A percentile compares a stretch with the other conserved stretches of the same genome.
Conservation (phyloP, 2,888 invertebrate species). For the Adineta ricciae region DNA sequence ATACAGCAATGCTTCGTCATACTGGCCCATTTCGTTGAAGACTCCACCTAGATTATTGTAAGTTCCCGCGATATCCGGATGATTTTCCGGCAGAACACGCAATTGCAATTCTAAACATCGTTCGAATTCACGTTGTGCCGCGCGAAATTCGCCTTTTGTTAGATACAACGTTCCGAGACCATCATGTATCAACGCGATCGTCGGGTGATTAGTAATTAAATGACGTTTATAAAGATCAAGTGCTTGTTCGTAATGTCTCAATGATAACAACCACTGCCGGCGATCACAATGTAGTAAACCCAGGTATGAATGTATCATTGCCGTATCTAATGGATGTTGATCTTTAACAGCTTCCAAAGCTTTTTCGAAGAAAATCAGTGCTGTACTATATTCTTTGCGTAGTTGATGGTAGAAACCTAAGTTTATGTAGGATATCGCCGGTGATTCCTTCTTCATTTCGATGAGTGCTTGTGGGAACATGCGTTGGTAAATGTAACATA, state of each 20-base stretch:
- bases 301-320: background rate
- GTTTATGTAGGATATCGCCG: background rate
- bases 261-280: background rate
- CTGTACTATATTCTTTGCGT: slow-evolving; percentile 14
- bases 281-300: background rate
- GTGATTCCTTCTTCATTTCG: background rate
- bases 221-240: background rate
- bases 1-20: background rate
- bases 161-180: background rate
- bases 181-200: background rate
- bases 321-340: background rate
- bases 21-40: background rate
- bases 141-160: background rate
- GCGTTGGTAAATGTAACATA: background rate
- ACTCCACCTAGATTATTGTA: slow-evolving; percentile 13
- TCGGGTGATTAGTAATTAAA: background rate
- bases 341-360: background rate
- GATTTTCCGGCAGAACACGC: background rate
- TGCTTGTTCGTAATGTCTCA: background rate
- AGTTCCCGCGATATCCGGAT: background rate
- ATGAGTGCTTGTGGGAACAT: background rate
- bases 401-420: background rate
- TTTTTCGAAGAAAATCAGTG: background rate
- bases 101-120: background rate
- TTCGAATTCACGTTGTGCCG: background rate